Conservation (phyloP, 2,888 invertebrate genomes). For the Mythimna ferrago region DNA sequence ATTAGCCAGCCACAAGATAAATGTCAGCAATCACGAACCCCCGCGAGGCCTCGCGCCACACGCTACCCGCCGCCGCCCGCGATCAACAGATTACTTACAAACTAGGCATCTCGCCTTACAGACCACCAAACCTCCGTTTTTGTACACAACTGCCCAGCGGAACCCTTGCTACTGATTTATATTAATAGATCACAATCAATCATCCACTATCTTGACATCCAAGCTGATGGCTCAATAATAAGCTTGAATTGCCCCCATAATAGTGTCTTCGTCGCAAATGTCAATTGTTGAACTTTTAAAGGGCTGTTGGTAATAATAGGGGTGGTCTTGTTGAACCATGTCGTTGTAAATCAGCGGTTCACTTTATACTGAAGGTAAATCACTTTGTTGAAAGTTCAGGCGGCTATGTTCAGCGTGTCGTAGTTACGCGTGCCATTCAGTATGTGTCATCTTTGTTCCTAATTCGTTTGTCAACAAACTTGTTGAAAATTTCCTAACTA, state of each 20-base stretch:
- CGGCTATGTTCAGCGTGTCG: constrained; percentile 38
- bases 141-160: constrained; percentile 54
- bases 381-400: constrained; percentile 80
- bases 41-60: constrained; percentile 70
- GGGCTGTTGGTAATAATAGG: constrained; percentile 78
- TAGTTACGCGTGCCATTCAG: constrained; percentile 31
- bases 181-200: constrained; percentile 69
- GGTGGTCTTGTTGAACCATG: constrained; percentile 80
- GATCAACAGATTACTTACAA: constrained; percentile 73
- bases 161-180: constrained; percentile 62
- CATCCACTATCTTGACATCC: constrained; percentile 64
- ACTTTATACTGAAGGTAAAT: constrained; percentile 80
- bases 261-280: constrained; percentile 83
- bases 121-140: constrained; percentile 61
- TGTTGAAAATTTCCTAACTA: constrained; percentile 11
- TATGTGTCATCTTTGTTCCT: constrained; percentile 19
- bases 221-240: constrained; percentile 74
- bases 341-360: constrained; percentile 82
- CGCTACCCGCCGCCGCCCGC: constrained; percentile 59
- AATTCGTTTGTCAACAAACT: constrained; percentile 27
- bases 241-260: constrained; percentile 76
- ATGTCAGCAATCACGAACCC: constrained; percentile 86
- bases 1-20: constrained; percentile 86
- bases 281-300: constrained; percentile 87
- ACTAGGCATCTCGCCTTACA: constrained; percentile 69